Evolutionary conservation across 64 coral and sea anemone genomes (phyloP).

Genomic region (Cladopsammia gracilis): DNA sequence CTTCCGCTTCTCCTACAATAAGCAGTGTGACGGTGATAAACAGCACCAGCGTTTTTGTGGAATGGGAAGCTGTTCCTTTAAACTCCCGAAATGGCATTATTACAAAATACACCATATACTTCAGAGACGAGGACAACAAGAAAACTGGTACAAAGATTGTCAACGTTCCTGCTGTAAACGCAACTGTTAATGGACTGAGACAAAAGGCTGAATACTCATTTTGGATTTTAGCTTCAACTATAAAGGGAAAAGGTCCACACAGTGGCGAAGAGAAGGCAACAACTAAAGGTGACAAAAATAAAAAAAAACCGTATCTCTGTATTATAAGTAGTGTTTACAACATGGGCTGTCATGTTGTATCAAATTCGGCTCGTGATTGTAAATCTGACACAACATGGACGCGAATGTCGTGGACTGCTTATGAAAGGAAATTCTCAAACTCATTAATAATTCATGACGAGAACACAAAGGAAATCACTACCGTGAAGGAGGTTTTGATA

Average conservation of each 20-base stretch:
- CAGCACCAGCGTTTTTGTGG: not conserved
- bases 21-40: not conserved
- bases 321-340: too few relatives aligned
- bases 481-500: too few relatives aligned
- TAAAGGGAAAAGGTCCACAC: not conserved
- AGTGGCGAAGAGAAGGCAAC: not conserved
- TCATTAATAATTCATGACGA: too few relatives aligned
- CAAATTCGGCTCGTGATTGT: too few relatives aligned
- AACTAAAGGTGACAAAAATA: not conserved
- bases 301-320: not conserved
- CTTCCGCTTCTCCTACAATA: not conserved
- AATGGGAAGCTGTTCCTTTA: not conserved
- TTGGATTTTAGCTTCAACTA: conserved; percentile 2
- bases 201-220: not conserved
- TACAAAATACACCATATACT: not conserved
- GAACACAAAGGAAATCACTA: too few relatives aligned
- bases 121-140: not conserved
- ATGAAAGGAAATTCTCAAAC: too few relatives aligned
- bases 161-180: not conserved
- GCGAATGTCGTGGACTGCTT: too few relatives aligned
- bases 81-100: not conserved
- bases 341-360: too few relatives aligned
- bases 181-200: conserved; percentile 1
- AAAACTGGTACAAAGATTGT: too few relatives aligned
- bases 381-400: too few relatives aligned